phyloP scores from a whole-genome alignment of 2,113 vertebrate genomes.

The Struthidea cinerea region DNA sequence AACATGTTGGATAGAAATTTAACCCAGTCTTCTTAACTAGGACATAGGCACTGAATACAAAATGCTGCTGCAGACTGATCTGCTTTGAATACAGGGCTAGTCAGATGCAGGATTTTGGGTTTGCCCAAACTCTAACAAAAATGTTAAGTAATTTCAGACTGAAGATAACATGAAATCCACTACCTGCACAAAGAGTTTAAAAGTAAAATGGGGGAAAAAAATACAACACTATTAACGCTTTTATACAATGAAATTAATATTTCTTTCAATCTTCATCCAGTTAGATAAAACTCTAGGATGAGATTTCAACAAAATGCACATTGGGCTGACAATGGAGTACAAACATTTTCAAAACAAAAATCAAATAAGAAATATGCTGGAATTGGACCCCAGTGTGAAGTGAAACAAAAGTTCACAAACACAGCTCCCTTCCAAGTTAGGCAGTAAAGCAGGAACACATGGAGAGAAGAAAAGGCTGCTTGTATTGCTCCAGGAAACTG shows the following conservation, averaged over 20 bases:
- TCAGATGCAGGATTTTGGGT: background rate
- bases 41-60: background rate
- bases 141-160: background rate
- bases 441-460: slow-evolving; percentile 43
- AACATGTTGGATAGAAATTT: background rate
- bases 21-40: background rate
- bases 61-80: background rate
- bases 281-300: background rate
- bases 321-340: background rate
- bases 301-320: background rate
- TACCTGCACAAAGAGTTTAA: background rate
- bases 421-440: background rate
- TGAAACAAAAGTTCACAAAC: slow-evolving; percentile 10
- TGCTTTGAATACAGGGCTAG: background rate
- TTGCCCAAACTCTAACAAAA: background rate
- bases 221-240: background rate
- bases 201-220: background rate
- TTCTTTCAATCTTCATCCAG: background rate
- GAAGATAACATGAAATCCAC: background rate
- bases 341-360: slow-evolving; percentile 16
- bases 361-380: background rate
- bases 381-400: background rate
- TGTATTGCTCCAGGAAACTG: slow-evolving; percentile 26
- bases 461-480: slow-evolving; percentile 23
- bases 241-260: background rate